Base-by-base conservation (phyloP, 1,140 invertebrate species). In the Zaprionus tsacasi region DNA sequence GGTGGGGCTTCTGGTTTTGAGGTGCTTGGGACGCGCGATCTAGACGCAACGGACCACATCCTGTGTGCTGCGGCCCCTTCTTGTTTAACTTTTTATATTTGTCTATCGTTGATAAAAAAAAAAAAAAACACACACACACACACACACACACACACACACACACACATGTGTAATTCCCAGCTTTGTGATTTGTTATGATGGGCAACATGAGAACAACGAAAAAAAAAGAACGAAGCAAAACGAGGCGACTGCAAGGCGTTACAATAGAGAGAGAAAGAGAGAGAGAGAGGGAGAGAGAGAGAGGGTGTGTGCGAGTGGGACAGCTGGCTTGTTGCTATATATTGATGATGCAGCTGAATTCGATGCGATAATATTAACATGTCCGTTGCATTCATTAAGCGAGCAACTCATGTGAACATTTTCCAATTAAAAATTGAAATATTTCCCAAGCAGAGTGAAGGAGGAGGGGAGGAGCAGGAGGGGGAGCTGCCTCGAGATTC, bases 361-460 rank as follows among this genome's bases (percentile, higher is more conserved):
- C 38, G 27, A 43, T 43, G 74, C 71, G 76, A 78, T 78, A 74
- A 78, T 78, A 75, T 78, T 74, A 78, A 78, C 78, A 72, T 79
- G 78, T 79, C 74, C 67, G 69, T 58, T 83, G 82, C 87, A 83
- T 87, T 85, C 77, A 86, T 91, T 90, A 86, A 71, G 63, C 57
- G 68, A 83, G 75, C 85, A 81, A 89, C 82, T 91, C 88, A 87
- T 91, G 82, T 91, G 89, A 68, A 82, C 79, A 87, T 80, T 87
- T 91, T 91, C 89, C 82, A 91, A 91, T 91, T 89, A 91, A 91
- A 87, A 91, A 89, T 91, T 81, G 90, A 82, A 88, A 91, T 89
- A 91, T 88, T 82, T 73, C 64, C 58, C 40, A 45, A 76, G 77
- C 79, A 70, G 70, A 70, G 50, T 67, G 63, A 64, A 69, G 56